phyloP scores from a whole-genome alignment of 2,113 vertebrate genomes.

The Lanius collurio region DNA sequence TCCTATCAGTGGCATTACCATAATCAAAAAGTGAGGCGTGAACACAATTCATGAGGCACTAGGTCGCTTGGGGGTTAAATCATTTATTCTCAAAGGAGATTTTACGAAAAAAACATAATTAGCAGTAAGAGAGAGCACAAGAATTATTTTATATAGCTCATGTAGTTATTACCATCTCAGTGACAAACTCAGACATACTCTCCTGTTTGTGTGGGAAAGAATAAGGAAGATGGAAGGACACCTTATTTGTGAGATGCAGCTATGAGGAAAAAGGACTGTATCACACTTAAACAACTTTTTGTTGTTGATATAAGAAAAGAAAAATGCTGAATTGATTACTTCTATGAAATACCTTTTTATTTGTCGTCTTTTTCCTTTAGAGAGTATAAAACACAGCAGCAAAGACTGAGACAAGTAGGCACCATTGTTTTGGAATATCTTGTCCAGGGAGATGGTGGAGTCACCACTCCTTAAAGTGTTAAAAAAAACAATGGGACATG shows the following conservation, averaged over 20 bases:
- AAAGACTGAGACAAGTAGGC: fast-evolving
- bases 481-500: not conserved
- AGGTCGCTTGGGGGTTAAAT: slow-evolving; percentile 54
- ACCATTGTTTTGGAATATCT: not conserved
- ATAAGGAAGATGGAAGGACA: not conserved
- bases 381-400: not conserved
- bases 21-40: slow-evolving; percentile 65
- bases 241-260: not conserved
- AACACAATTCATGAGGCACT: not conserved
- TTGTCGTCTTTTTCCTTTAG: not conserved
- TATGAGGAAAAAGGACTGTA: not conserved
- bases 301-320: not conserved
- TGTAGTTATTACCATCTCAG: not conserved
- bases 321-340: not conserved
- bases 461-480: not conserved
- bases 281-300: not conserved
- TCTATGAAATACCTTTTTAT: not conserved
- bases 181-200: not conserved
- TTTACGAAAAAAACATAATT: slow-evolving; percentile 41
- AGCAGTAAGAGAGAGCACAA: not conserved
- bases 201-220: not conserved
- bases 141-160: not conserved
- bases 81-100: slow-evolving; percentile 38
- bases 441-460: not conserved
- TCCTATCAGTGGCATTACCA: slow-evolving; percentile 63